Conservation (phyloP, 2,888 invertebrate genomes). For the Leucophora obtusa region DNA sequence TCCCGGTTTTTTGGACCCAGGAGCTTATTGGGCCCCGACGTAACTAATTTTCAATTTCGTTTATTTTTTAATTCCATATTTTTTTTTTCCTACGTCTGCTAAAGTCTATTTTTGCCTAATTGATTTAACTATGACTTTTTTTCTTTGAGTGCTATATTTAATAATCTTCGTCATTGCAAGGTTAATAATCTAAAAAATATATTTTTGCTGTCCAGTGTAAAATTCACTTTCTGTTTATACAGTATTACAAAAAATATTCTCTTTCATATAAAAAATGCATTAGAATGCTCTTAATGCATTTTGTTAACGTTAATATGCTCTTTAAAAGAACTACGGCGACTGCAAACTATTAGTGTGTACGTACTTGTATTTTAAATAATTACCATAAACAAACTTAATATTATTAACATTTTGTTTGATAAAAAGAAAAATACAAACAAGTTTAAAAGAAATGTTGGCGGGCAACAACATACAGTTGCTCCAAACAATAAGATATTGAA, state of each 20-base stretch:
- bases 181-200: background rate
- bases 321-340: conserved; percentile 1
- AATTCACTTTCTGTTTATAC: background rate
- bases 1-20: too few relatives aligned
- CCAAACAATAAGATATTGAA: conserved; percentile 21
- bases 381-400: conserved; percentile 10
- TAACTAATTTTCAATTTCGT: too few relatives aligned
- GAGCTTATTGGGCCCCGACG: too few relatives aligned
- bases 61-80: too few relatives aligned
- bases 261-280: background rate
- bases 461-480: conserved; percentile 13
- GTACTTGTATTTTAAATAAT: background rate
- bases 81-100: too few relatives aligned
- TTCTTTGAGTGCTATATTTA: too few relatives aligned
- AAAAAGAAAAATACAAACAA: background rate
- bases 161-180: background rate
- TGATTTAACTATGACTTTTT: too few relatives aligned
- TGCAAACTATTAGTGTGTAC: conserved; percentile 6
- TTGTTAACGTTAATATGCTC: background rate
- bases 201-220: background rate
- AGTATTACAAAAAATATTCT: background rate
- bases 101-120: too few relatives aligned
- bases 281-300: conserved; percentile 8
- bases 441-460: conserved; percentile 27
- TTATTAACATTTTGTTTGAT: conserved; percentile 34